phyloP scores from a whole-genome alignment of 2,113 vertebrate genomes.

The Forbesichthys papilliferus region DNA sequence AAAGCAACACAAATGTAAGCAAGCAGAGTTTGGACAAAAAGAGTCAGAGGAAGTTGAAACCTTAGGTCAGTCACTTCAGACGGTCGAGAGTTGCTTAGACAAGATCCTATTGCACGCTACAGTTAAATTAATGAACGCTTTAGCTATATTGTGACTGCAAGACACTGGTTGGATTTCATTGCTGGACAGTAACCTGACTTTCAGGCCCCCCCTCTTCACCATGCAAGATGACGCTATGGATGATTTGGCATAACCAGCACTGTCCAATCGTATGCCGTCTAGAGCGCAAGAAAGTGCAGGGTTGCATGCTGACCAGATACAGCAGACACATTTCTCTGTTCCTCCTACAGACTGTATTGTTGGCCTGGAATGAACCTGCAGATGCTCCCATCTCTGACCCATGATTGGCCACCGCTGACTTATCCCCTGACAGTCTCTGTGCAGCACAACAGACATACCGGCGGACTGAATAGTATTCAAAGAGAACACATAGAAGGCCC shows the following conservation, averaged over 20 bases:
- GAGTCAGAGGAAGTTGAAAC: constrained; percentile 72
- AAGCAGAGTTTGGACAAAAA: constrained; percentile 55
- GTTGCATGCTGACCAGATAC: no score
- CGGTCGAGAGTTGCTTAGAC: constrained; percentile 9
- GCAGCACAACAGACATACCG: constrained; percentile 22
- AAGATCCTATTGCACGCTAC: not conserved
- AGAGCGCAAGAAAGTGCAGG: no score
- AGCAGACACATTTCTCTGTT: no score
- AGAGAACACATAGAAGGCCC: not conserved
- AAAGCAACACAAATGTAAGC: constrained; percentile 29
- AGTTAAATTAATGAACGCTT: not conserved
- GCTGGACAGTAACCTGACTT: constrained; percentile 84
- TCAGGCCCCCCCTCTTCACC: constrained; percentile 85
- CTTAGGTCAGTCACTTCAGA: constrained; percentile 62
- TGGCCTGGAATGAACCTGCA: no score
- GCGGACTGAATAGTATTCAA: constrained; percentile 4
- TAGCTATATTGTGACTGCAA: constrained; percentile 9
- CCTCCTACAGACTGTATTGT: no score
- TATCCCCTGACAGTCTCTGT: constrained; percentile 44
- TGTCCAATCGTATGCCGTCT: no score
- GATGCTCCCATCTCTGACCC: no score
- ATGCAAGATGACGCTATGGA: constrained; percentile 51
- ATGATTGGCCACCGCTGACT: not conserved
- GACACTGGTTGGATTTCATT: constrained; percentile 7
- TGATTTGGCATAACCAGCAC: constrained; percentile 4